Conservation (phyloP, 2,797 vertebrate species). For the Cygnus olor region DNA sequence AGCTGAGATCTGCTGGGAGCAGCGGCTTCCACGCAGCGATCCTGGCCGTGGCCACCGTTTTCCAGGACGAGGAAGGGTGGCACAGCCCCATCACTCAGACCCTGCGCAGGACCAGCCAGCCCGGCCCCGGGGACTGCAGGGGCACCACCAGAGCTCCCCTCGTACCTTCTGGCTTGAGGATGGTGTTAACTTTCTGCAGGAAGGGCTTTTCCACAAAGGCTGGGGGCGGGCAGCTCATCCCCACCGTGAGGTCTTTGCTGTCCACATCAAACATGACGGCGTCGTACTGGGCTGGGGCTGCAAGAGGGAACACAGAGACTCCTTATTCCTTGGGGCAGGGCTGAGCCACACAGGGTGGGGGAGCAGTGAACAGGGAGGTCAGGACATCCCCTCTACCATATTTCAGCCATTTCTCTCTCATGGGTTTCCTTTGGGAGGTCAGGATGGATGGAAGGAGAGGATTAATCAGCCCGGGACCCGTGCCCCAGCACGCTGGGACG, state of each 20-base stretch:
- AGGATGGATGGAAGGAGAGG: not conserved
- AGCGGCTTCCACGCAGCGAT: not conserved
- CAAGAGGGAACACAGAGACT: not conserved
- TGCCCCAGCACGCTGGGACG: not conserved
- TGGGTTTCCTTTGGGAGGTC: not conserved
- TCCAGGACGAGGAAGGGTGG: not conserved
- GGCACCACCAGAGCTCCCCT: not conserved
- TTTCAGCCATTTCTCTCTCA: not conserved
- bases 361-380: not conserved
- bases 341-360: rapidly evolving
- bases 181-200: constrained; percentile 85
- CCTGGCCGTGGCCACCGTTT: rapidly evolving
- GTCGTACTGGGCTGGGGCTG: constrained; percentile 83
- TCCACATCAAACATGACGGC: constrained; percentile 95
- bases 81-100: not conserved
- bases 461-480: not conserved
- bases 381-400: not conserved
- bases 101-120: rapidly evolving
- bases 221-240: constrained; percentile 95
- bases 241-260: constrained; percentile 90
- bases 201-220: constrained; percentile 89
- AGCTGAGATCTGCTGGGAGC: not conserved
- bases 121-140: rapidly evolving
- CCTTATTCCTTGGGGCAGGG: not conserved
- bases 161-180: constrained; percentile 88